These are phyloP conservation scores for Volucella zonaria DNA, from an alignment of 2,888 invertebrate species.

Conservation along the genomic window DNA sequence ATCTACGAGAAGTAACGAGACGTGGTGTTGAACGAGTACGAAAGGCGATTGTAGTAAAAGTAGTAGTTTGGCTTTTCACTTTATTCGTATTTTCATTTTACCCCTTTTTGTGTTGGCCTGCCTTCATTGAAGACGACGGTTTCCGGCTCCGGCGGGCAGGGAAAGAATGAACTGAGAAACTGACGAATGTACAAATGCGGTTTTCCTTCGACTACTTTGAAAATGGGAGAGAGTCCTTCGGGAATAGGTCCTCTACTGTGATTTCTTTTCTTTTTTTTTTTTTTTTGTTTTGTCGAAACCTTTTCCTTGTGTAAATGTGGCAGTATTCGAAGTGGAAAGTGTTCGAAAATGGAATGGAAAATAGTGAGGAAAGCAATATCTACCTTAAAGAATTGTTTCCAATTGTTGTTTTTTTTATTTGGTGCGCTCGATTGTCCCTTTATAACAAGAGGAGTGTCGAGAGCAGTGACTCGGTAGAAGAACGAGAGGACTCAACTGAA, in stretches of 20 bases:
- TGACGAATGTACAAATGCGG: slow-evolving; percentile 65
- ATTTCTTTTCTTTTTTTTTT: slow-evolving; percentile 43
- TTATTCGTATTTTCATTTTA: slow-evolving; percentile 34
- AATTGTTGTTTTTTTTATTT: slow-evolving; percentile 62
- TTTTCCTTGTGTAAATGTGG: slow-evolving; percentile 10
- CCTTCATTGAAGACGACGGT: not conserved
- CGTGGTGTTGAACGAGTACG: no score
- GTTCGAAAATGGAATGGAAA: slow-evolving; percentile 44
- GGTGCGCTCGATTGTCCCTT: slow-evolving; percentile 61
- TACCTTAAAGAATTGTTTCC: slow-evolving; percentile 69
- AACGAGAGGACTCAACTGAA: slow-evolving; percentile 27
- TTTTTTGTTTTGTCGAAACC: slow-evolving; percentile 10
- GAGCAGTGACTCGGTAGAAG: not conserved
- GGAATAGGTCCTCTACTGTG: slow-evolving; percentile 29
- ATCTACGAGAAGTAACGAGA: slow-evolving; percentile 28
- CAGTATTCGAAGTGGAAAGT: slow-evolving; percentile 8
- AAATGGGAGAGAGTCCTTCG: slow-evolving; percentile 32
- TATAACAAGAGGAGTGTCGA: slow-evolving; percentile 30
- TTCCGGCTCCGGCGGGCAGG: not conserved
- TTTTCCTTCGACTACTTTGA: slow-evolving; percentile 11
- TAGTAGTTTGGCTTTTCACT: slow-evolving; percentile 29
- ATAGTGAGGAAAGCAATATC: slow-evolving; percentile 61
- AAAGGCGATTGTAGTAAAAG: slow-evolving; percentile 22
- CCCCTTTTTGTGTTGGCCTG: slow-evolving; percentile 52
- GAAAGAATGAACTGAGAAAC: slow-evolving; percentile 42